phyloP scores from a whole-genome alignment of 2,888 invertebrate species.

The Drosophila nigricruria region DNA sequence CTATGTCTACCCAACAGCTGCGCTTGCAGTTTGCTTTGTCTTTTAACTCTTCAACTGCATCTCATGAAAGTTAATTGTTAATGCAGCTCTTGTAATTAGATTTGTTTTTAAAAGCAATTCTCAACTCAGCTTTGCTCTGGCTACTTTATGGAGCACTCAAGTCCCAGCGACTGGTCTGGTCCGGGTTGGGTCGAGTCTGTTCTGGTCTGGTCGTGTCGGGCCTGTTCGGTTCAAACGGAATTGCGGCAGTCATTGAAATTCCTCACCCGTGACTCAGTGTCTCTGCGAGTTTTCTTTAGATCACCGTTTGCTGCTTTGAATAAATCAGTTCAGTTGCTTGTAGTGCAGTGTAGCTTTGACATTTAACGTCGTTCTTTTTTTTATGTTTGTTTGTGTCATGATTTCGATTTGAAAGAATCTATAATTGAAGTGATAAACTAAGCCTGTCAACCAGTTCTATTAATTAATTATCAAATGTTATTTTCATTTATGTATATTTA shows the following conservation, averaged over 20 bases:
- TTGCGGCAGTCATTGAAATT: conserved; percentile 41
- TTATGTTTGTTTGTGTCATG: conserved; percentile 1
- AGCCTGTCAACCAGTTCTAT: neutral
- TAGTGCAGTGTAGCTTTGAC: conserved; percentile 34
- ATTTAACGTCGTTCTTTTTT: conserved; percentile 31
- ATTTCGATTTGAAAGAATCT: conserved; percentile 9
- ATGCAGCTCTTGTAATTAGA: conserved; percentile 6
- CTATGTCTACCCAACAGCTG: neutral
- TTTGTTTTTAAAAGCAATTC: neutral
- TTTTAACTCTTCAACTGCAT: neutral
- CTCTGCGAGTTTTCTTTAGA: conserved; percentile 6
- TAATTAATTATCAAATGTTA: neutral
- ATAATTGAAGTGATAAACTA: conserved; percentile 9
- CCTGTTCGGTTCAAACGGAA: neutral
- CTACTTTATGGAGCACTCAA: neutral
- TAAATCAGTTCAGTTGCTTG: conserved; percentile 26
- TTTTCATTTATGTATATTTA: neutral
- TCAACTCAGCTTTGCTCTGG: neutral
- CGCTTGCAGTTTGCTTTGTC: neutral
- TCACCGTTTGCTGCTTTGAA: conserved; percentile 23
- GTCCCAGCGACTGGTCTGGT: neutral
- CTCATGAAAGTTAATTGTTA: neutral
- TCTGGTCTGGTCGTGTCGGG: neutral
- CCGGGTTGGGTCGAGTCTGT: neutral
- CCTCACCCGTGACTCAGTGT: conserved; percentile 25